phyloP scores from a whole-genome alignment of 2,888 invertebrate genomes.

The Tetranychus truncatus region DNA sequence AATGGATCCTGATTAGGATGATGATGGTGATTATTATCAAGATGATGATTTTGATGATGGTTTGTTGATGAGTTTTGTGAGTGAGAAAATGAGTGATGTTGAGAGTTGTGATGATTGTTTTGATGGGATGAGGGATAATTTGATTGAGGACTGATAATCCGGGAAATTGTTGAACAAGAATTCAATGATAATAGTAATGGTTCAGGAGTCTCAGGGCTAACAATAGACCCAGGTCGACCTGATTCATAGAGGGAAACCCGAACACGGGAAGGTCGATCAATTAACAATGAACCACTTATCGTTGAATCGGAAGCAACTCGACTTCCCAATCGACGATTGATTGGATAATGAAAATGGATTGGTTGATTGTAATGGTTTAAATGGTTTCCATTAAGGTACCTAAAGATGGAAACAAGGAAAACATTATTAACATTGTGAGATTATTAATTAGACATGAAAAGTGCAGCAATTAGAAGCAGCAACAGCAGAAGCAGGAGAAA shows the following conservation, averaged over 20 bases:
- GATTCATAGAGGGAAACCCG: constrained; percentile 1
- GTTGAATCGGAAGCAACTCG: neutral
- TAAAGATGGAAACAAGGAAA: neutral
- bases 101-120: neutral
- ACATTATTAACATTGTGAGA: too few species aligned
- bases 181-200: neutral
- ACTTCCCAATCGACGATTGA: neutral
- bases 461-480: neutral
- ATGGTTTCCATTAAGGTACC: neutral
- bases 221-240: neutral
- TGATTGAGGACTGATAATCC: neutral
- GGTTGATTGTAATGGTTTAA: neutral
- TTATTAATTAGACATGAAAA: too few species aligned
- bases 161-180: constrained; percentile 2
- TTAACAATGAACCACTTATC: neutral
- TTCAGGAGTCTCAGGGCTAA: constrained; percentile 2
- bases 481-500: too few species aligned
- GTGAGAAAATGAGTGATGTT: neutral
- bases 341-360: neutral
- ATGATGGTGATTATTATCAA: neutral
- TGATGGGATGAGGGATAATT: too few species aligned
- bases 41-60: too few species aligned
- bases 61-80: neutral
- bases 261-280: constrained; percentile 4
- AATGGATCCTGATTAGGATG: neutral